phyloP scores from a whole-genome alignment of 1,140 invertebrate genomes.

The Lepidostoma basale region DNA sequence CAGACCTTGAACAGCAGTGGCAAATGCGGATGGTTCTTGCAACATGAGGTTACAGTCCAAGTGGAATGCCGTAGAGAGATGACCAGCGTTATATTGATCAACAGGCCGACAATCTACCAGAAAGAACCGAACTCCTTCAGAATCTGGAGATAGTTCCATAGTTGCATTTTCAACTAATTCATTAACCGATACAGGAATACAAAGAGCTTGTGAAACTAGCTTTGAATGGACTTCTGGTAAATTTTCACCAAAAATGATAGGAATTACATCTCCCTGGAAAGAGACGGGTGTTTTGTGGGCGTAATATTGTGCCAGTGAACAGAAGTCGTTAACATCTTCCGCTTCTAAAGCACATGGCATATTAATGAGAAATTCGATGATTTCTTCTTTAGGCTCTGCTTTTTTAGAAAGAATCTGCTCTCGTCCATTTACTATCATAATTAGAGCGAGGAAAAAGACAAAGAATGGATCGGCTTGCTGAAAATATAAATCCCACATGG shows the following conservation, averaged over 20 bases:
- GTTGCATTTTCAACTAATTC: constrained; percentile 83
- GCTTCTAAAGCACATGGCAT: constrained; percentile 87
- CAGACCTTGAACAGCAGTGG: constrained; percentile 92
- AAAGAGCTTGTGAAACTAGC: constrained; percentile 84
- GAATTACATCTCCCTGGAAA: constrained; percentile 79
- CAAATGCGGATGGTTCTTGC: constrained; percentile 92
- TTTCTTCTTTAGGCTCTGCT: constrained; percentile 71
- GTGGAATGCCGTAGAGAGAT: constrained; percentile 96
- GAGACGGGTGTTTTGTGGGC: constrained; percentile 89
- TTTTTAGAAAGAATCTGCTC: constrained; percentile 86
- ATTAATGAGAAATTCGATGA: constrained; percentile 74
- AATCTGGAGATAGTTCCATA: constrained; percentile 62
- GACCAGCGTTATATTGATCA: constrained; percentile 96
- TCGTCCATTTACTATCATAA: constrained; percentile 95
- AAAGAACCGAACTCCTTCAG: constrained; percentile 85
- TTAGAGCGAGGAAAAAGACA: constrained; percentile 92
- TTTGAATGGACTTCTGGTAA: constrained; percentile 57
- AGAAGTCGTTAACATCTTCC: constrained; percentile 97
- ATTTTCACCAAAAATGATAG: constrained; percentile 65
- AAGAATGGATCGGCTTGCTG: constrained; percentile 96
- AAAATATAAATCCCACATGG: constrained; percentile 98
- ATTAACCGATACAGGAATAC: constrained; percentile 89
- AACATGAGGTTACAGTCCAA: constrained; percentile 97
- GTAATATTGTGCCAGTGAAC: constrained; percentile 94
- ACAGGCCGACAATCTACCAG: constrained; percentile 95